These are phyloP conservation scores for Deilephila porcellus DNA, from an alignment of 2,888 invertebrate genomes.

Conservation along the genomic window DNA sequence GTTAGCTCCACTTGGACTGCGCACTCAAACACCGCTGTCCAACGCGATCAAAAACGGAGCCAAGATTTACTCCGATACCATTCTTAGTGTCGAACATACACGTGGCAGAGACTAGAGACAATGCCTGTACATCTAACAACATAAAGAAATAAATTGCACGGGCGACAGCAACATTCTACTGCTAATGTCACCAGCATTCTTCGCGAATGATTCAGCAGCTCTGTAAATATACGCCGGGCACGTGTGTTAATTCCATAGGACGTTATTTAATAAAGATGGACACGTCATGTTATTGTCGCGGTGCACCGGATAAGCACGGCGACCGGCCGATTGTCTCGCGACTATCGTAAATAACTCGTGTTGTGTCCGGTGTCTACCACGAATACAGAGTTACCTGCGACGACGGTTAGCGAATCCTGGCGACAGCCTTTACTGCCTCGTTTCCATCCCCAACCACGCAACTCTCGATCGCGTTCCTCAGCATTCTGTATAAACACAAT, in stretches of 20 bases:
- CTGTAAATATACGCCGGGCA: conserved; percentile 71
- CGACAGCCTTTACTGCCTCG: conserved; percentile 42
- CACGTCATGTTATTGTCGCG: conserved; percentile 82
- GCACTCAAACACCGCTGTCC: background rate
- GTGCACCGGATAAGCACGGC: conserved; percentile 81
- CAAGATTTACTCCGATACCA: background rate
- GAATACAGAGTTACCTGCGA: conserved; percentile 75
- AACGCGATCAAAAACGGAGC: background rate
- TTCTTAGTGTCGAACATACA: background rate
- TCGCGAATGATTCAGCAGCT: conserved; percentile 68
- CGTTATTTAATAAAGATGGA: conserved; percentile 79
- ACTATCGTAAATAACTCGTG: conserved; percentile 81
- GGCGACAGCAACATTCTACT: conserved; percentile 49
- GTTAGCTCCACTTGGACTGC: conserved; percentile 45
- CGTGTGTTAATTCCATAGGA: conserved; percentile 77
- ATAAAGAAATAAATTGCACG: conserved; percentile 35
- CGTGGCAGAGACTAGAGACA: conserved; percentile 18
- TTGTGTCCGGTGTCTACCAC: conserved; percentile 76
- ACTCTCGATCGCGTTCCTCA: conserved; percentile 36
- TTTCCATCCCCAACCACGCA: conserved; percentile 33
- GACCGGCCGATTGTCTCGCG: conserved; percentile 80
- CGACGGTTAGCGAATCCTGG: conserved; percentile 66
- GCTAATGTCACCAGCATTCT: conserved; percentile 57
- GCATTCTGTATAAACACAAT: conserved; percentile 37
- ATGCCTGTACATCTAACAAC: conserved; percentile 36